Conservation (phyloP, 30 jellyfish, hydroid and myxozoan species). For the Mastigias papua region DNA sequence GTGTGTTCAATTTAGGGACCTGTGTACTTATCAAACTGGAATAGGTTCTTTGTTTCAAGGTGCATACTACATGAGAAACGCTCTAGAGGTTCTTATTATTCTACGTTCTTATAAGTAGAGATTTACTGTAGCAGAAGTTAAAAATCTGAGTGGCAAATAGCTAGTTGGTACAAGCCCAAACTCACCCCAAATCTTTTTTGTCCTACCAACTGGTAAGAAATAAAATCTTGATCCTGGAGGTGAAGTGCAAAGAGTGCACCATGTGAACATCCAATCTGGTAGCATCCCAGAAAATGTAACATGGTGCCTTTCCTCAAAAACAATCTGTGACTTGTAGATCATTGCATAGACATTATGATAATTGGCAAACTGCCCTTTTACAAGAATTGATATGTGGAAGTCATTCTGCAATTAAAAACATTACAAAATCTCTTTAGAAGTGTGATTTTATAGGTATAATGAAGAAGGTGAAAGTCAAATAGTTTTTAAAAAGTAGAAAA, state of each 20-base stretch:
- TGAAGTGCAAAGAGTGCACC: conserved; percentile 53
- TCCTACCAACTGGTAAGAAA: conserved; percentile 57
- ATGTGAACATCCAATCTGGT: conserved; percentile 77
- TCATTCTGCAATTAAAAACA: conserved; percentile 26
- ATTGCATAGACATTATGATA: conserved; percentile 56
- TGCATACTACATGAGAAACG: no score
- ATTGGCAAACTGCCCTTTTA: conserved; percentile 56
- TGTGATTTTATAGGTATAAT: no score
- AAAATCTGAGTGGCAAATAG: not conserved
- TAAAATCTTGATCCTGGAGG: conserved; percentile 51
- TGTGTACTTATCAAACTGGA: no score
- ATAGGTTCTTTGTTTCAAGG: no score
- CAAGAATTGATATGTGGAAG: conserved; percentile 44
- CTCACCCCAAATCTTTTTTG: conserved; percentile 71
- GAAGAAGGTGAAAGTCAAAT: no score
- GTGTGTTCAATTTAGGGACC: no score
- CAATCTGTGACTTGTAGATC: conserved; percentile 55
- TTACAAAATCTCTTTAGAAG: no score
- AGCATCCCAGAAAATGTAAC: conserved; percentile 78
- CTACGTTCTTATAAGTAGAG: no score
- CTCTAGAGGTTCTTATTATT: no score
- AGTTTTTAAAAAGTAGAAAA: no score
- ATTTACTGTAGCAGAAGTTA: not conserved
- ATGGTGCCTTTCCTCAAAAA: conserved; percentile 67
- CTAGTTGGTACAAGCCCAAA: not conserved